These are phyloP conservation scores for Xestoiulus laeticollis DNA, from an alignment of 2,888 invertebrate species.

Conservation along the genomic window DNA sequence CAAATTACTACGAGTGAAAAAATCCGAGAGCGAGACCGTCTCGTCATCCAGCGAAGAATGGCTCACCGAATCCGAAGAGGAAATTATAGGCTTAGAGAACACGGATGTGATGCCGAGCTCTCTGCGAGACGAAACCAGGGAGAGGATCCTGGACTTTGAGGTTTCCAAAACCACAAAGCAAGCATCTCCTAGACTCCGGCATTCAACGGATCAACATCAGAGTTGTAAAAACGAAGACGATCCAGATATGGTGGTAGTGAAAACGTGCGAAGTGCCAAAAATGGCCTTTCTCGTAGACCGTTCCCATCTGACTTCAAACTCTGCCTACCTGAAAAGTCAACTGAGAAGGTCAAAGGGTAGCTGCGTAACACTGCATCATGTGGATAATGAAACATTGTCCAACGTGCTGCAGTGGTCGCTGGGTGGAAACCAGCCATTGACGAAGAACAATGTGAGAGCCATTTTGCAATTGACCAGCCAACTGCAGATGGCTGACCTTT, in stretches of 20 bases:
- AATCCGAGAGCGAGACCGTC: neutral
- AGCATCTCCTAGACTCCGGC: neutral
- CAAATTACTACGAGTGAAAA: neutral
- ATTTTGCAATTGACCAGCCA: neutral
- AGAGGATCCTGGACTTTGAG: no score
- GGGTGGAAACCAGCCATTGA: neutral
- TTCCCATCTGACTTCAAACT: neutral
- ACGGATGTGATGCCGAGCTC: neutral
- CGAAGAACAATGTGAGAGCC: neutral
- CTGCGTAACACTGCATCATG: neutral
- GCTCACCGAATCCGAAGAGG: conserved; percentile 3
- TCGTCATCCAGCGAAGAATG: neutral
- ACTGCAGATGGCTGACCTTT: neutral
- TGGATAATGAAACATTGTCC: neutral
- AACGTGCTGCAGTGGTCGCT: conserved; percentile 27
- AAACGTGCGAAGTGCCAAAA: conserved; percentile 15
- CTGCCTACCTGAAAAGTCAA: neutral
- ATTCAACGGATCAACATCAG: neutral
- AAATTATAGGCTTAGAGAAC: neutral
- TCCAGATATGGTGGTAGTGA: neutral
- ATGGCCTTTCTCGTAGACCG: conserved; percentile 43
- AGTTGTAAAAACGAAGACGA: neutral
- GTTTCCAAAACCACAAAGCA: no score
- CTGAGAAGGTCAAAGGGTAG: neutral
- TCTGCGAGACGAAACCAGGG: neutral